A percentile compares a stretch with the other conserved stretches of the same genome.
These are phyloP conservation scores for Conus betulinus DNA, from an alignment of 1,140 invertebrate species.

Conservation along the genomic window DNA sequence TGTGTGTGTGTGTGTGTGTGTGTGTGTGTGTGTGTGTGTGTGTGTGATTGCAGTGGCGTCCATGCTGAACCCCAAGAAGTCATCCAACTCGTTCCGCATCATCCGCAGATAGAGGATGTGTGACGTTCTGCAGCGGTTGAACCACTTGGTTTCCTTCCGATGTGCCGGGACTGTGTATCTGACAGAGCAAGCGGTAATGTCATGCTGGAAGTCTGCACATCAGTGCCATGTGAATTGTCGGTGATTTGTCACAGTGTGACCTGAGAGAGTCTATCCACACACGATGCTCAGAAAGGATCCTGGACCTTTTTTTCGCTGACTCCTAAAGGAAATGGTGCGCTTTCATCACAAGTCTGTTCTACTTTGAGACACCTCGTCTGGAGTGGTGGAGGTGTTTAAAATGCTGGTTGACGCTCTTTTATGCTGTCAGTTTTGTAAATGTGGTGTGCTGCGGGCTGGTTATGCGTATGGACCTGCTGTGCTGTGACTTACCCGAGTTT, in stretches of 20 bases:
- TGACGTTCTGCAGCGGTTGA: not conserved
- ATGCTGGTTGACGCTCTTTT: not conserved
- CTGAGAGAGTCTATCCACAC: not conserved
- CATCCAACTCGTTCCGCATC: slow-evolving; percentile 50
- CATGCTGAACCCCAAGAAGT: slow-evolving; percentile 49
- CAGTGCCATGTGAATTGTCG: slow-evolving; percentile 2
- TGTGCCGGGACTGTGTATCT: not conserved
- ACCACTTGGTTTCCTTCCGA: not conserved
- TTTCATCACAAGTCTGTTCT: not conserved
- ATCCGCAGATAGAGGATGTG: slow-evolving; percentile 37
- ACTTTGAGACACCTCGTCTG: not conserved
- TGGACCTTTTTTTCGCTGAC: not conserved
- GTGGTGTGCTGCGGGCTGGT: no score
- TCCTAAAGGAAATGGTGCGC: not conserved
- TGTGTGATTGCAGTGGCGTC: slow-evolving; percentile 47
- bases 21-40: no score
- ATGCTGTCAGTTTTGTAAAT: not conserved
- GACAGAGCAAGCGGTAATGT: not conserved
- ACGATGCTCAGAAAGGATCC: not conserved
- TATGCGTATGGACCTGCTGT: not conserved
- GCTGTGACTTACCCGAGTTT: not conserved
- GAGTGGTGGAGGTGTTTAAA: not conserved
- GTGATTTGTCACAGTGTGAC: not conserved
- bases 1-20: no score
- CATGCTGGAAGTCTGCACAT: not conserved